These are phyloP conservation scores for Calliphora vicina DNA, from an alignment of 1,140 invertebrate species.

Conservation along the genomic window DNA sequence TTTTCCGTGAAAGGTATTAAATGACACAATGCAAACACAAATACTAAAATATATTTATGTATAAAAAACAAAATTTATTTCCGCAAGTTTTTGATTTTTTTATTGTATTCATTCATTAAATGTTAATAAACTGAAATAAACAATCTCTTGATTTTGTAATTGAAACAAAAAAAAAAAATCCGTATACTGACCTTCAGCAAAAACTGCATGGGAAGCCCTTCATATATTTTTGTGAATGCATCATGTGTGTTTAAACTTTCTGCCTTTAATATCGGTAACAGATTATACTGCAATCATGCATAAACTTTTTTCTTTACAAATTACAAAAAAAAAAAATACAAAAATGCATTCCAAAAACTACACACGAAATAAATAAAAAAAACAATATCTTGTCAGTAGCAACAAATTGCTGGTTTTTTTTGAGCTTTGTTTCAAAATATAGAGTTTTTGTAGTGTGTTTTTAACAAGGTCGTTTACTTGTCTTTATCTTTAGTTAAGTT, in stretches of 20 bases:
- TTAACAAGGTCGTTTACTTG: conserved; percentile 1
- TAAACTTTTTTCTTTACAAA: background rate
- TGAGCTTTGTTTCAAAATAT: background rate
- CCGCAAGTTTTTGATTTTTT: background rate
- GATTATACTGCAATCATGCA: conserved; percentile 7
- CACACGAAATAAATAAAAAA: too few species aligned
- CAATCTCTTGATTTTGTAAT: conserved; percentile 10
- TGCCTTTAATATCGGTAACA: background rate
- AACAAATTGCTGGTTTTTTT: background rate
- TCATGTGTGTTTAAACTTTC: background rate
- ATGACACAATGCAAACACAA: background rate
- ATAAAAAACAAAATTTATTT: background rate
- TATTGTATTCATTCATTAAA: background rate
- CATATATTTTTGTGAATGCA: background rate
- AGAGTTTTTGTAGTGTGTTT: background rate
- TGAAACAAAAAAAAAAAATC: background rate
- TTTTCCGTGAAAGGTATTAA: conserved; percentile 1
- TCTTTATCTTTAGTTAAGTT: background rate
- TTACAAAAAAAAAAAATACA: background rate
- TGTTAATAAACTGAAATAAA: conserved; percentile 7
- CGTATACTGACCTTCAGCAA: background rate
- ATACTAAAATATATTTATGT: background rate
- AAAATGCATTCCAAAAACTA: background rate
- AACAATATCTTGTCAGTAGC: background rate
- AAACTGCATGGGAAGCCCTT: conserved; percentile 7